Evolutionary conservation across 2,113 vertebrate genomes (phyloP).

Genomic region (Arenaria interpres): DNA sequence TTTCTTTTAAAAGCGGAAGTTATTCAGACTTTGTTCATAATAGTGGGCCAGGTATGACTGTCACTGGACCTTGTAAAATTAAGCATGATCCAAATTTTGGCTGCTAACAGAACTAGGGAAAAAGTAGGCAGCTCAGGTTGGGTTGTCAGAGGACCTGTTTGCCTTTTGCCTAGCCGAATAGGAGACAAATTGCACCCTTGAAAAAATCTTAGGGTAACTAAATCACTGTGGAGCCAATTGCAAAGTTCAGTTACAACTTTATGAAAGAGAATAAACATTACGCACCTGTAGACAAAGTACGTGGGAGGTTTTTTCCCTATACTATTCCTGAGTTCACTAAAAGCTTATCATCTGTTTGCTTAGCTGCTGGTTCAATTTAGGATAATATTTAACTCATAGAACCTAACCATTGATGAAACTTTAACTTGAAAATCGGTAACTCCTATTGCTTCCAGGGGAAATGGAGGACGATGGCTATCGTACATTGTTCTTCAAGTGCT

Average conservation of each 20-base stretch:
- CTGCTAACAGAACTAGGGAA: neutral
- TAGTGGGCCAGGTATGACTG: neutral
- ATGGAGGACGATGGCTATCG: neutral
- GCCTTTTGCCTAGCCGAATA: neutral
- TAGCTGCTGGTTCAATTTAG: constrained; percentile 44
- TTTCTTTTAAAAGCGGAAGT: neutral
- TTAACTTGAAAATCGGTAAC: constrained; percentile 6
- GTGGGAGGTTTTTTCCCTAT: neutral
- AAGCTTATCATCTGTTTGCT: constrained; percentile 53
- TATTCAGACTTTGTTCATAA: neutral
- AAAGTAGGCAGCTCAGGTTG: neutral
- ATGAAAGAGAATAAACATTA: constrained; percentile 3
- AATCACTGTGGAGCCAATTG: neutral
- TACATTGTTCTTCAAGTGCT: neutral
- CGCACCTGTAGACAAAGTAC: constrained; percentile 4
- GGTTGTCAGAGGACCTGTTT: neutral
- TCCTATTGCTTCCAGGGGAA: neutral
- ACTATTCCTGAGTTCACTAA: neutral
- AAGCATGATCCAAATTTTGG: neutral
- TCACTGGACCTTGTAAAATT: neutral
- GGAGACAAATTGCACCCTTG: neutral
- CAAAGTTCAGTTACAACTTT: neutral
- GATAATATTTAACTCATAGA: constrained; percentile 57
- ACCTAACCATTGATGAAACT: neutral
- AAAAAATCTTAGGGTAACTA: neutral